phyloP scores from a whole-genome alignment of 92 coral and sea anemone species.

The Anthopleura xanthogrammica region DNA sequence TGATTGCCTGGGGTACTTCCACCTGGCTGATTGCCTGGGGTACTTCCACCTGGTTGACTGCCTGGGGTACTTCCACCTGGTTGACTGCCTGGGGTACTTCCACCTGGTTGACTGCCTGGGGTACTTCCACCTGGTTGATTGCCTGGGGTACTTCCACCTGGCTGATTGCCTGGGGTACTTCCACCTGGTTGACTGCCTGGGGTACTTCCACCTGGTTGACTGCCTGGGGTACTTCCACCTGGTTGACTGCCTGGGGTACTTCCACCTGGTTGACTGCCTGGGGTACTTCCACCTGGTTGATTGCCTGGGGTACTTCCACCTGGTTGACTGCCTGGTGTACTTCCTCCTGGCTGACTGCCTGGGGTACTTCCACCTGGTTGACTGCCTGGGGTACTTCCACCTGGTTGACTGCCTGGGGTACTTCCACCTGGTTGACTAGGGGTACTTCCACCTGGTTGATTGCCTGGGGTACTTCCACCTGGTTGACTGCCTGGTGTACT shows the following conservation, averaged over 20 bases:
- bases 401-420: slow-evolving; percentile 30
- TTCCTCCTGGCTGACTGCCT: background rate
- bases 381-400: slow-evolving; percentile 19
- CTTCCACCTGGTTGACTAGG: slow-evolving; percentile 36
- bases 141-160: slow-evolving; percentile 13
- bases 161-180: slow-evolving; percentile 3
- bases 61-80: slow-evolving; percentile 38
- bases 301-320: background rate
- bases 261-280: slow-evolving; percentile 11
- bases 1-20: slow-evolving; percentile 4
- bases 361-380: slow-evolving; percentile 23
- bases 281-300: background rate
- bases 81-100: slow-evolving; percentile 19
- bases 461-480: slow-evolving; percentile 6
- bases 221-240: slow-evolving; percentile 3
- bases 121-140: slow-evolving; percentile 26
- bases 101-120: slow-evolving; percentile 30
- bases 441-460: slow-evolving; percentile 23
- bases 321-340: slow-evolving; percentile 1
- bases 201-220: slow-evolving; percentile 9
- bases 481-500: slow-evolving; percentile 10
- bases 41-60: slow-evolving; percentile 20
- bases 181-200: slow-evolving; percentile 19
- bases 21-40: slow-evolving; percentile 10
- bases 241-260: background rate